phyloP scores from a whole-genome alignment of 2,113 vertebrate genomes.

The Cinclus mexicanus region DNA sequence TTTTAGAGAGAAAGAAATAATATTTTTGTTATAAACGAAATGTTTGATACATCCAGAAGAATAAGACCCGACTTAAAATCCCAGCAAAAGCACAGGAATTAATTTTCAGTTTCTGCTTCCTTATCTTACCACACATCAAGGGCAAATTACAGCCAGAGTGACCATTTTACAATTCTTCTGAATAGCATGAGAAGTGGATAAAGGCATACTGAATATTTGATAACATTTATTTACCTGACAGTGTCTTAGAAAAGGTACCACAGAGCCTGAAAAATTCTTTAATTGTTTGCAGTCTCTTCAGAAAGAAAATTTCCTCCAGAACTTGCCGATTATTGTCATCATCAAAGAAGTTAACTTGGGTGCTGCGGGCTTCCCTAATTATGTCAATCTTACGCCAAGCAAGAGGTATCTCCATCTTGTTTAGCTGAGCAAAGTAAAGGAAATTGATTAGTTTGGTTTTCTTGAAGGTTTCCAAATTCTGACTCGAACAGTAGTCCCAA shows the following conservation, averaged over 20 bases:
- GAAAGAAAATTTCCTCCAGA: constrained; percentile 94
- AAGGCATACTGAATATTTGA: background rate
- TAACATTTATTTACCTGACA: constrained; percentile 82
- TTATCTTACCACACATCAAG: background rate
- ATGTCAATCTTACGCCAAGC: constrained; percentile 96
- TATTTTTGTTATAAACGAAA: background rate
- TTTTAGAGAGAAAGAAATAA: constrained; percentile 30
- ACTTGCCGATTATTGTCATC: constrained; percentile 85
- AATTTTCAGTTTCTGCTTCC: background rate
- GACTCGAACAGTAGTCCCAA: background rate
- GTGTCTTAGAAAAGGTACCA: constrained; percentile 89
- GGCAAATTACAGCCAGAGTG: background rate
- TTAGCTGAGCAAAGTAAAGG: constrained; percentile 75
- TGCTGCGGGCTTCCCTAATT: constrained; percentile 88
- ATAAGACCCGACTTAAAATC: background rate
- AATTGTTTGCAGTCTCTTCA: constrained; percentile 94
- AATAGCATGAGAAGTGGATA: background rate
- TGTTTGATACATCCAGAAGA: background rate
- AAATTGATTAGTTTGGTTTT: background rate
- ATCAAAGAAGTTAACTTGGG: constrained; percentile 92
- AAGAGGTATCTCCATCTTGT: constrained; percentile 91
- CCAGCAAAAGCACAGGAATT: background rate
- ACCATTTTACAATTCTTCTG: background rate
- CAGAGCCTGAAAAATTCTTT: constrained; percentile 95
- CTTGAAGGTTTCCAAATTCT: background rate